phyloP scores from a whole-genome alignment of 2,888 invertebrate genomes.

The Archaeoteleia sp. region DNA sequence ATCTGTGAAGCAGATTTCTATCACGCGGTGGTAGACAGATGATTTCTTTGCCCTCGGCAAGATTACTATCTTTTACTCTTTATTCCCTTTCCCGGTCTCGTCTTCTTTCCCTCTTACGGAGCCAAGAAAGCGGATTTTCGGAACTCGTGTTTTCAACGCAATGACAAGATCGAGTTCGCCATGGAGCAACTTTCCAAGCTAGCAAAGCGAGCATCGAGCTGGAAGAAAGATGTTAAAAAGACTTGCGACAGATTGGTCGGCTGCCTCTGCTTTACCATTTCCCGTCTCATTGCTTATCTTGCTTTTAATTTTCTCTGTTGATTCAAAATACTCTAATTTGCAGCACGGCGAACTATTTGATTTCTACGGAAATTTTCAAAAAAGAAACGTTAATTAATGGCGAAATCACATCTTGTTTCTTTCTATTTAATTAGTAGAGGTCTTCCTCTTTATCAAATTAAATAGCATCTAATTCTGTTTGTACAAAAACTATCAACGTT shows the following conservation, averaged over 20 bases:
- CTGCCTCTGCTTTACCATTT: slow-evolving; percentile 27
- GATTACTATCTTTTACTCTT: too few relatives aligned
- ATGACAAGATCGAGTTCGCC: slow-evolving; percentile 33
- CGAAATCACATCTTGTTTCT: too few relatives aligned
- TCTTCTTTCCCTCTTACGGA: slow-evolving; percentile 12
- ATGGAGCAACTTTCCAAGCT: slow-evolving; percentile 42
- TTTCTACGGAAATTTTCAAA: too few relatives aligned
- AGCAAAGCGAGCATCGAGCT: slow-evolving; percentile 49
- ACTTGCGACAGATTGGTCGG: slow-evolving; percentile 45
- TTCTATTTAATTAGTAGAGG: too few relatives aligned
- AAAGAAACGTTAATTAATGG: too few relatives aligned
- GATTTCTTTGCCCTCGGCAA: too few relatives aligned
- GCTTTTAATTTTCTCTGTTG: slow-evolving; percentile 19
- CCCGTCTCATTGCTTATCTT: slow-evolving; percentile 19
- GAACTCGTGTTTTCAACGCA: slow-evolving; percentile 42
- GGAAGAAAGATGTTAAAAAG: slow-evolving; percentile 54
- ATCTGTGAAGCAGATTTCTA: too few relatives aligned
- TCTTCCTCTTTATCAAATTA: too few relatives aligned
- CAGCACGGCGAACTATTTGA: too few relatives aligned
- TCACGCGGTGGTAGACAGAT: too few relatives aligned
- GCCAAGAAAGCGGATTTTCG: slow-evolving; percentile 34
- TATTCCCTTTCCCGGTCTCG: slow-evolving; percentile 7
- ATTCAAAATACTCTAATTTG: background rate
- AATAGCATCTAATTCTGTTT: too few relatives aligned
- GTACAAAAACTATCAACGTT: too few relatives aligned